Base-by-base conservation (phyloP, 2,113 vertebrate species). In the Notothenia coriiceps region DNA sequence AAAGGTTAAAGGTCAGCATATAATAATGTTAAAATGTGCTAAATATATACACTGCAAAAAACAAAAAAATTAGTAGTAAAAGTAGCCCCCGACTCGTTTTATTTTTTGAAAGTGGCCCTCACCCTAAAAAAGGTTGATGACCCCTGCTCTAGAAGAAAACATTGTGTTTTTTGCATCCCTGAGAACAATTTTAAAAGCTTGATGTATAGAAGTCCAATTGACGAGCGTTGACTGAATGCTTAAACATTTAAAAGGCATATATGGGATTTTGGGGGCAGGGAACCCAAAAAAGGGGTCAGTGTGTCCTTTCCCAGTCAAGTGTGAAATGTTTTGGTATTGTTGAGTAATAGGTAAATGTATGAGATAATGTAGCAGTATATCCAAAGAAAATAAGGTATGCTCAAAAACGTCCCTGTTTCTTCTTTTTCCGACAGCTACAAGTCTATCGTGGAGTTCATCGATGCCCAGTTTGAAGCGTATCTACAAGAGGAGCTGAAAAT, bases 401-500 rank as follows among this genome's bases (percentile, higher is more conserved):
- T 77, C 0, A 66, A 33, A 46, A 40, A 7, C 13, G 22, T 74
- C 2, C 6, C 7, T 44, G 7, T 76, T 17, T 54, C 62, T 57
- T 2, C 25, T 2, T 63, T n/a, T 69, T 59, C 68, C 79, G 70
- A 64, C 91, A 99, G 98, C 94, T 99, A 99, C 92, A 99, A 98
- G 84, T 96, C 98, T 72, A 98, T 99, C 0, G 96, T 99, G 83
- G 98, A 99, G 90, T 99, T 99, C 93, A 99, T 99, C 0, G 98
- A 99, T 65, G 91, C 97, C 69, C 98, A 99, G 90, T 99, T 98
- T 71, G 98, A 99, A 93, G 95, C 97, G 47, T 99, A 98, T 89
- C 95, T 99, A 70, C 98, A 99, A 89, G 98, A 99, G 84, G 98
- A 99, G 63, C 92, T 99, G 89, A 99, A 99, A 93, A 99, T 99